These are phyloP conservation scores for Cichlasoma orientale DNA, from an alignment of 2,797 vertebrate species.

Conservation along the genomic window DNA sequence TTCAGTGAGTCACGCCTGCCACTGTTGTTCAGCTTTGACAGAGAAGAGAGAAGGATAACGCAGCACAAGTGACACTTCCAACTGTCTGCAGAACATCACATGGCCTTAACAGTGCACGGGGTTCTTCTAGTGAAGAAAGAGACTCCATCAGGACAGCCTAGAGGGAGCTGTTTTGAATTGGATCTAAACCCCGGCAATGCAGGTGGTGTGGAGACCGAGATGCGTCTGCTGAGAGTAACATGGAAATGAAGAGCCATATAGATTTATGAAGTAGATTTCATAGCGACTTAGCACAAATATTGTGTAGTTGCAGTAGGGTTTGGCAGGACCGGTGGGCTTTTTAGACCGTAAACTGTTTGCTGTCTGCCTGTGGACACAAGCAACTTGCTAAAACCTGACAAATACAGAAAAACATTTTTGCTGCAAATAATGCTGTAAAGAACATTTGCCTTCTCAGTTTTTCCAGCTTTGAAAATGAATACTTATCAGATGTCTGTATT, in stretches of 20 bases:
- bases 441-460: neutral
- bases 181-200: constrained; percentile 35
- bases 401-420: neutral
- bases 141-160: constrained; percentile 47
- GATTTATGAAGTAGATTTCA: constrained; percentile 33
- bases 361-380: neutral
- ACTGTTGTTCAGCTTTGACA: constrained; percentile 70
- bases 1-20: constrained; percentile 75
- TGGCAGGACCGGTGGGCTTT: constrained; percentile 24
- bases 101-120: constrained; percentile 46
- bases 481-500: constrained; percentile 2
- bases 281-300: constrained; percentile 25
- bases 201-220: constrained; percentile 27
- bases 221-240: constrained; percentile 45
- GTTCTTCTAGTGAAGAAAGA: constrained; percentile 55
- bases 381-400: constrained; percentile 3
- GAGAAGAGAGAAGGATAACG: constrained; percentile 63
- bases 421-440: neutral
- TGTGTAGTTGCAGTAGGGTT: constrained; percentile 15
- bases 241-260: constrained; percentile 42
- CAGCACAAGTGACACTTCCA: constrained; percentile 72
- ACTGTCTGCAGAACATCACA: constrained; percentile 71
- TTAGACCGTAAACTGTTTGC: constrained; percentile 12
- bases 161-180: constrained; percentile 60
- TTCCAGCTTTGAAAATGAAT: neutral